phyloP scores from a whole-genome alignment of 37 sponge, comb jelly and placozoan genomes.

The Eunapius fragilis region DNA sequence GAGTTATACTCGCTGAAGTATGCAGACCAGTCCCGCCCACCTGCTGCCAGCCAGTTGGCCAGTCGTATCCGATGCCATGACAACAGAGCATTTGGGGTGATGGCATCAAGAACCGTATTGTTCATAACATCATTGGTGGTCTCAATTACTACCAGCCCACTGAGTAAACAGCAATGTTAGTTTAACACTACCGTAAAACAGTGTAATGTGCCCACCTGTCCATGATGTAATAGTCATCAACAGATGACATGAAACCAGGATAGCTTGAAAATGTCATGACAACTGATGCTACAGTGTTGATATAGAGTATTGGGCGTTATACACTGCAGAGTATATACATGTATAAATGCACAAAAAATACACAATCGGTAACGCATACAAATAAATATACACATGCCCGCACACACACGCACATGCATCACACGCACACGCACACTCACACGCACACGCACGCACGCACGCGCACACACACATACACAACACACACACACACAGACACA shows the following conservation, averaged over 20 bases:
- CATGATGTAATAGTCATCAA: slow-evolving; percentile 79
- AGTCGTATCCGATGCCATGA: slow-evolving; percentile 75
- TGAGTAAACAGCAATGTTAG: background rate
- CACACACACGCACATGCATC: background rate
- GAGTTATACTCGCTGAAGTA: slow-evolving; percentile 55
- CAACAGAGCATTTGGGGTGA: slow-evolving; percentile 51
- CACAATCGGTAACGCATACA: too few relatives aligned
- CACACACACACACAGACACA: too few relatives aligned
- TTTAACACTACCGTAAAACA: background rate
- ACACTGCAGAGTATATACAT: too few relatives aligned
- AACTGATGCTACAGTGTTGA: slow-evolving; percentile 15
- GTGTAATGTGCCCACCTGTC: slow-evolving; percentile 30
- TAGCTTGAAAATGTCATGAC: slow-evolving; percentile 70
- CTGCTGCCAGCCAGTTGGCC: slow-evolving; percentile 64
- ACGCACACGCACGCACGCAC: too few relatives aligned
- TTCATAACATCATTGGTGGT: slow-evolving; percentile 58
- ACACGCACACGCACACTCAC: too few relatives aligned
- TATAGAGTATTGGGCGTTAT: too few relatives aligned
- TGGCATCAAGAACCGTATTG: slow-evolving; percentile 13
- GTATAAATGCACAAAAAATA: too few relatives aligned
- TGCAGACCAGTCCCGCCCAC: slow-evolving; percentile 51
- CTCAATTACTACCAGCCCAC: slow-evolving; percentile 68
- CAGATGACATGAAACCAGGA: slow-evolving; percentile 60
- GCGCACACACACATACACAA: too few relatives aligned
- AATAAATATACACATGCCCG: too few relatives aligned